A percentile compares a stretch with the other conserved stretches of the same genome.
phyloP scores from a whole-genome alignment of 1,140 invertebrate genomes.

The Streblospio benedicti region DNA sequence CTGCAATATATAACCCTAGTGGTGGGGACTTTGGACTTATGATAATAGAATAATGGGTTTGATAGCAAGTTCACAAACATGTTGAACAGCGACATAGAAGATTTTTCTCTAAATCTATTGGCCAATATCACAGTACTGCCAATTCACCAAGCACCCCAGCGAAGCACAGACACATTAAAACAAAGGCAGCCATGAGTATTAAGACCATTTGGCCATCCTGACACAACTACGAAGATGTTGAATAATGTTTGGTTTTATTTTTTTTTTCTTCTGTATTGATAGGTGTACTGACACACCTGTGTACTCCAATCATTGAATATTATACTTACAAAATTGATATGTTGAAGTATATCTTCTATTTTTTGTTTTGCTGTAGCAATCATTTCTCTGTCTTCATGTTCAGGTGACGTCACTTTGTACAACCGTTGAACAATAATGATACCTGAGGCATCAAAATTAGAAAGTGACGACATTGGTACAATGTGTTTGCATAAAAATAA shows the following conservation, averaged over 20 bases:
- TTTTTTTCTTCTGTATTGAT: background rate
- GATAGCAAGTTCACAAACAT: too few species aligned
- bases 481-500: background rate
- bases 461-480: too few species aligned
- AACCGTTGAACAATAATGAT: slow-evolving; percentile 84
- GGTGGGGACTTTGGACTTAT: too few species aligned
- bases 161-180: too few species aligned
- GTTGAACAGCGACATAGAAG: too few species aligned
- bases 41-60: too few species aligned
- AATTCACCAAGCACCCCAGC: too few species aligned
- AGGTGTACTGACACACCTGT: background rate
- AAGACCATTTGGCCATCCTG: background rate
- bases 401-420: slow-evolving; percentile 77
- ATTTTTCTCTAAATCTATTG: too few species aligned
- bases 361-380: slow-evolving; percentile 78
- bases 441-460: slow-evolving; percentile 63
- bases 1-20: too few species aligned
- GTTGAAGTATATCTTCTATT: slow-evolving; percentile 83
- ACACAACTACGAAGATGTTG: background rate
- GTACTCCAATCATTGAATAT: background rate
- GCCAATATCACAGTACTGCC: too few species aligned
- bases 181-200: background rate
- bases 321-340: slow-evolving; percentile 71
- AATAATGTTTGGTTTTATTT: too few species aligned
- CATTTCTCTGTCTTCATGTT: slow-evolving; percentile 62